Base-by-base conservation (phyloP, 2,113 vertebrate species). In the Alouatta palliata region DNA sequence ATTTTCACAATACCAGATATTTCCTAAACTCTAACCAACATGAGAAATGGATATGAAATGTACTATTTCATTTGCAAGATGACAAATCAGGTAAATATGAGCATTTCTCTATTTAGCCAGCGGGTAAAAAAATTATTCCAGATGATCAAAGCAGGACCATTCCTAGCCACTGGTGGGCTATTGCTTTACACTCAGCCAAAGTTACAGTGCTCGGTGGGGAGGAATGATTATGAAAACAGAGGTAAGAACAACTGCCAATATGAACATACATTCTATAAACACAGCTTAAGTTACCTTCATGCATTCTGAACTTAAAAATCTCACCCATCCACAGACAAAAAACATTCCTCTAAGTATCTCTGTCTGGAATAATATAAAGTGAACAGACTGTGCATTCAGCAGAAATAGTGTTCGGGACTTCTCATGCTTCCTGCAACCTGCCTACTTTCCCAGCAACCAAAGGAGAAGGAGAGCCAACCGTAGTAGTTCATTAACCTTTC, bases 281-380 rank as follows among this genome's bases (percentile, higher is more conserved):
- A 95, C 64, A 81, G 68, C 86, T 90, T 79, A 84, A 58, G 90
- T 97, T 95, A 95, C 84, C 86, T 97, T 89, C 94, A 94, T 93
- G 47, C 64, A 80, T 32, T 82, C 82, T 75, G 64, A 90, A 93
- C 84, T 97, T 97, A 85, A 93, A 96, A 91, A 94, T 70, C 52
- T 94, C 73, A 94, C 54, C 85, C 75, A 49, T 92, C 45, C 58
- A n/a, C 52, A 92, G 75, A 89, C 89, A 83, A 81, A 84, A 92
- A 93, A 23, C 56, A 89, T 88, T 92, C 64, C 30, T 32, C 52
- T 70, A 20, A 56, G n/a, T 27, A 52, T 61, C 4, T 19, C n/a
- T 83, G 54, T 58, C 43, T 87, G 35, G 40, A 32, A 64, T 76
- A 32, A 43, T 16, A 68, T 8, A 75, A 68, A 93, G 54, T 37